Percentiles rank a stretch among this genome's conserved stretches.
These are phyloP conservation scores for Seladonia tumulorum DNA, from an alignment of 2,888 invertebrate genomes.

Conservation along the genomic window DNA sequence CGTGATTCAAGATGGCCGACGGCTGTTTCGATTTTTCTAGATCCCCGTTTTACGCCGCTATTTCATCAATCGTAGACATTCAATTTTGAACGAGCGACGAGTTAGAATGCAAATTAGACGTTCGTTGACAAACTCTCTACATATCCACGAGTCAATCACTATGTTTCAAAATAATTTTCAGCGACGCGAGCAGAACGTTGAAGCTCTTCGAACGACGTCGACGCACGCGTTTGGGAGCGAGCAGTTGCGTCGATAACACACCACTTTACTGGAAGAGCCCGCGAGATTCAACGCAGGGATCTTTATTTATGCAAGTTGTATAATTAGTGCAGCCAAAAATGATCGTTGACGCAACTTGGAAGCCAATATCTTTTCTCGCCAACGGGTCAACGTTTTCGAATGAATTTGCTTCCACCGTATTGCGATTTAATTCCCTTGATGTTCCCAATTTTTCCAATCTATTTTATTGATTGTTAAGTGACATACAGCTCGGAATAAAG, in stretches of 20 bases:
- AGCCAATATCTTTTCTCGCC: not conserved
- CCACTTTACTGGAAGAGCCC: not conserved
- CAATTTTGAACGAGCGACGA: conserved; percentile 4
- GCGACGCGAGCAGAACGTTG: not conserved
- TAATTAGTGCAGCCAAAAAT: not conserved
- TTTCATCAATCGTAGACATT: conserved; percentile 36
- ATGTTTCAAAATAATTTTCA: not conserved
- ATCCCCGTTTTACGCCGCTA: conserved; percentile 9
- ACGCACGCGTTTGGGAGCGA: not conserved
- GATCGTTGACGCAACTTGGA: not conserved
- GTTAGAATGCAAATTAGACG: not conserved
- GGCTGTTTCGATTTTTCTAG: conserved; percentile 67
- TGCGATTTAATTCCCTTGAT: not conserved
- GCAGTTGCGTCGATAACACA: not conserved
- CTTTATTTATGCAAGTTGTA: not conserved
- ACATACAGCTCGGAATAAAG: not conserved
- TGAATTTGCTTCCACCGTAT: not conserved
- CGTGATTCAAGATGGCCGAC: conserved; percentile 68
- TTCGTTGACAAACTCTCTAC: not conserved
- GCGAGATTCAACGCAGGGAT: not conserved
- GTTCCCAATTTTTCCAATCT: not conserved
- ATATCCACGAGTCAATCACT: not conserved
- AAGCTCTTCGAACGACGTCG: not conserved
- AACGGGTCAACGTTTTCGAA: not conserved
- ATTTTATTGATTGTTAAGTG: not conserved